Conservation (phyloP, 1,140 invertebrate genomes). For the Drosophila oshimai region DNA sequence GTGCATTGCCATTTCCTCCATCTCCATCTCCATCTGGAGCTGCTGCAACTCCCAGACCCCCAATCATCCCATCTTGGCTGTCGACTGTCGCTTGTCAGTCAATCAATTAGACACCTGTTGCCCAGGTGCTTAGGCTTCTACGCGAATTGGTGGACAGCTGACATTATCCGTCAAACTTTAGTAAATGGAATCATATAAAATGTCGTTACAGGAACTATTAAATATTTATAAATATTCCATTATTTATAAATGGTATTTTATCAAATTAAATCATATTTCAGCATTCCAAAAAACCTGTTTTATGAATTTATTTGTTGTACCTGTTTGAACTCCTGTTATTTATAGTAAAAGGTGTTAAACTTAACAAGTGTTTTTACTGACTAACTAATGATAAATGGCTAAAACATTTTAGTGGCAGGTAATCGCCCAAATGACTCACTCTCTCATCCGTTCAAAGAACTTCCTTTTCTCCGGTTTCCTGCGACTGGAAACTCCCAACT, state of each 20-base stretch:
- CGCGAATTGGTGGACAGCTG: conserved; percentile 15
- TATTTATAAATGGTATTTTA: too few species aligned
- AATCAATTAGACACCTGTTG: conserved; percentile 70
- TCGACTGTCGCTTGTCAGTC: conserved; percentile 57
- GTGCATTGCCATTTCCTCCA: conserved; percentile 15
- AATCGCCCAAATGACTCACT: background rate
- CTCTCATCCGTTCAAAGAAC: conserved; percentile 1
- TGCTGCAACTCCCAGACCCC: conserved; percentile 15
- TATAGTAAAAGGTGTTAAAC: too few species aligned
- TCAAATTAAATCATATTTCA: too few species aligned
- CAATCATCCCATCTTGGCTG: conserved; percentile 35
- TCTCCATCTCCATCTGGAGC: conserved; percentile 2
- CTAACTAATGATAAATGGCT: background rate
- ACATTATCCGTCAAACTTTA: conserved; percentile 8
- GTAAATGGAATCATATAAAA: background rate
- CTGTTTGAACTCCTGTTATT: too few species aligned
- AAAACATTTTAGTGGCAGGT: background rate
- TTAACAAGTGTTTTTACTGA: conserved; percentile 4
- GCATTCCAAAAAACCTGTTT: too few species aligned
- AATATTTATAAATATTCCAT: background rate
- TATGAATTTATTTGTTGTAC: too few species aligned
- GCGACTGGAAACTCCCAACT: background rate
- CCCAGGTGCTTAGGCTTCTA: conserved; percentile 29
- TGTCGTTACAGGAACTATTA: background rate
- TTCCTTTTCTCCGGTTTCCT: conserved; percentile 20